These are phyloP conservation scores for Euplexia lucipara DNA, from an alignment of 2,888 invertebrate genomes.

Conservation along the genomic window DNA sequence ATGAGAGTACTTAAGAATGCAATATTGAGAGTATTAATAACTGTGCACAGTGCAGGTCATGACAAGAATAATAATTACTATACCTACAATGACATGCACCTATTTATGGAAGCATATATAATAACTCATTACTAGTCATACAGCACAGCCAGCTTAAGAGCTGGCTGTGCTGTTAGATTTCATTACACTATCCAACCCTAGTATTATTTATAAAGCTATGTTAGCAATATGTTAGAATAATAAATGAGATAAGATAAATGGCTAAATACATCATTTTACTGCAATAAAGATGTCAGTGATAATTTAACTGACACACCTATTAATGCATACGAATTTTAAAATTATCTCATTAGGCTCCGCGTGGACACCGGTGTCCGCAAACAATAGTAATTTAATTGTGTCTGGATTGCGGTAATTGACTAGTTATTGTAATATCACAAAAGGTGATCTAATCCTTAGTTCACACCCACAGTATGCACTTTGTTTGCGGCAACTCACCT, in stretches of 20 bases:
- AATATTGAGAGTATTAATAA: constrained; percentile 27
- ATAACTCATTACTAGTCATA: constrained; percentile 30
- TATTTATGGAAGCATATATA: constrained; percentile 35
- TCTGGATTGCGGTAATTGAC: too few relatives aligned
- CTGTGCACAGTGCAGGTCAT: constrained; percentile 12
- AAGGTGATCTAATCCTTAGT: constrained; percentile 57
- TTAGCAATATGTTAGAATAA: constrained; percentile 22
- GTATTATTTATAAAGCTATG: neutral
- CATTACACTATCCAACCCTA: neutral
- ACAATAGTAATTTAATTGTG: too few relatives aligned
- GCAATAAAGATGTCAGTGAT: constrained; percentile 13
- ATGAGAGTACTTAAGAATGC: constrained; percentile 1
- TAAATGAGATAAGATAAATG: constrained; percentile 7
- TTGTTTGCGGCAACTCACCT: constrained; percentile 71
- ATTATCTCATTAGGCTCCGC: too few relatives aligned
- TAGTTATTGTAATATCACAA: constrained; percentile 30
- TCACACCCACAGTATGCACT: constrained; percentile 45
- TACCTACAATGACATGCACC: constrained; percentile 31
- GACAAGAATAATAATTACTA: constrained; percentile 48
- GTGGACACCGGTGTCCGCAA: too few relatives aligned
- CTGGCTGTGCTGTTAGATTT: neutral
- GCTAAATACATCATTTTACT: constrained; percentile 1
- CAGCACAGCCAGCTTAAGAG: too few relatives aligned
- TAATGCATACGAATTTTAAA: constrained; percentile 22
- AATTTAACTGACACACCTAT: constrained; percentile 5